Conservation (phyloP, 2,113 vertebrate species). For the Perca fluviatilis region DNA sequence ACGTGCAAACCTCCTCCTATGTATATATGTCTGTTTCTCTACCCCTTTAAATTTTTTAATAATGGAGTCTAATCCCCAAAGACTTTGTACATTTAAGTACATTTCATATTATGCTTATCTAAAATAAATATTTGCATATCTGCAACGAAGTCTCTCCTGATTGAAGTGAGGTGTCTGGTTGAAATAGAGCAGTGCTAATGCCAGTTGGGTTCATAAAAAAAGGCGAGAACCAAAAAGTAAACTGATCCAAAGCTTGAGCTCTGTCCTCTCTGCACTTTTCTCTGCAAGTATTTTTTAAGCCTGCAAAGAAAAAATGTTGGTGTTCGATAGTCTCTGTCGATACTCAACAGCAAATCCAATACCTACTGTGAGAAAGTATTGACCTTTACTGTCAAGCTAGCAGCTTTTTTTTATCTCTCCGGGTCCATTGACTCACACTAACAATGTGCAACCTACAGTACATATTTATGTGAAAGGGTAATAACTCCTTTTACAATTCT, state of each 20-base stretch:
- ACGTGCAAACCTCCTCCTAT: no score
- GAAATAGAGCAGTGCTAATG: background rate
- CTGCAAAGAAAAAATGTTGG: slow-evolving; percentile 10
- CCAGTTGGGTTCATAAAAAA: background rate
- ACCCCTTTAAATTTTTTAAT: no score
- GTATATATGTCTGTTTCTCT: no score
- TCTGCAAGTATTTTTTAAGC: slow-evolving; percentile 6
- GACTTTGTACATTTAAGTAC: no score
- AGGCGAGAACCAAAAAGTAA: slow-evolving; percentile 1
- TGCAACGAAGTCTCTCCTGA: no score
- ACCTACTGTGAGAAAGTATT: slow-evolving; percentile 47
- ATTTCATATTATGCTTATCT: no score
- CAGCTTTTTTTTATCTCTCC: slow-evolving; percentile 28
- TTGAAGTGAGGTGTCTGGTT: no score
- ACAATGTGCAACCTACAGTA: slow-evolving; percentile 26
- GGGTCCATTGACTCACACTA: background rate
- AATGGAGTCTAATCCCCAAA: no score
- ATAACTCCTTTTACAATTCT: slow-evolving; percentile 19
- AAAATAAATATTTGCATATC: no score
- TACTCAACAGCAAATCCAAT: slow-evolving; percentile 42
- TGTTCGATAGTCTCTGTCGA: no score
- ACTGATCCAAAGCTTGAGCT: background rate
- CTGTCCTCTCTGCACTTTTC: slow-evolving; percentile 5
- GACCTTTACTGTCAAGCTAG: slow-evolving; percentile 34
- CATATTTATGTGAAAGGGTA: slow-evolving; percentile 46